Evolutionary conservation across 2,113 vertebrate species (phyloP).

Genomic region (Vidua macroura): DNA sequence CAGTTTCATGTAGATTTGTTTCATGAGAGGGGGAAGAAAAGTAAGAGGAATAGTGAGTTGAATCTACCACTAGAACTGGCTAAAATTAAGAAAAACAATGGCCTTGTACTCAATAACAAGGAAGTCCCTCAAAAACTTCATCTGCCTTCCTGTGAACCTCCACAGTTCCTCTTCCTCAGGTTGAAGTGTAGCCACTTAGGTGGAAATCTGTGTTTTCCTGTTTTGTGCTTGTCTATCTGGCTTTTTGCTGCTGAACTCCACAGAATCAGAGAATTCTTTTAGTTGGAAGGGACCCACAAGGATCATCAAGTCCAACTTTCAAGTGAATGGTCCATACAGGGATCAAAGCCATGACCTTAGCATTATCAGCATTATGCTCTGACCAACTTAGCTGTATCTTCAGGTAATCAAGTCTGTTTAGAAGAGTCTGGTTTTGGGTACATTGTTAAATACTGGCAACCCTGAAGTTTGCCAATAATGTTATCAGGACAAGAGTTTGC

Average conservation of each 20-base stretch:
- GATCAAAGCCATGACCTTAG: fast-evolving
- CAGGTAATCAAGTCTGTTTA: neutral
- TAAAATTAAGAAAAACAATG: neutral
- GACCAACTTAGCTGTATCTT: neutral
- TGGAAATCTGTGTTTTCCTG: neutral
- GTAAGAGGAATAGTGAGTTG: neutral
- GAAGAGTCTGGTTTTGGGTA: neutral
- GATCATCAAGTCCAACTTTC: fast-evolving
- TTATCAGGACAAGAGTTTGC: neutral
- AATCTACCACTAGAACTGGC: neutral
- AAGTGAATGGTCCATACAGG: neutral
- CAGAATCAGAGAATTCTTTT: neutral
- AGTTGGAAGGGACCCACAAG: neutral
- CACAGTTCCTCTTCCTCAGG: neutral
- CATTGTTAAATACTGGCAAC: neutral
- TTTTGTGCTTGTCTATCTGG: neutral
- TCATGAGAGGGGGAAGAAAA: neutral
- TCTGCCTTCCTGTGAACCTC: neutral
- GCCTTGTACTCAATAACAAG: neutral
- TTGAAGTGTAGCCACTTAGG: neutral
- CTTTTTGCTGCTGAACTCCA: neutral
- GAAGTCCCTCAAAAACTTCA: neutral
- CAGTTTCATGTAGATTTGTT: neutral
- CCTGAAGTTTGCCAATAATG: neutral
- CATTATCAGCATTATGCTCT: fast-evolving